Percentiles rank a stretch among this genome's conserved stretches.
These are phyloP conservation scores for Scotopteryx bipunctaria DNA, from an alignment of 2,888 invertebrate species.

Conservation along the genomic window DNA sequence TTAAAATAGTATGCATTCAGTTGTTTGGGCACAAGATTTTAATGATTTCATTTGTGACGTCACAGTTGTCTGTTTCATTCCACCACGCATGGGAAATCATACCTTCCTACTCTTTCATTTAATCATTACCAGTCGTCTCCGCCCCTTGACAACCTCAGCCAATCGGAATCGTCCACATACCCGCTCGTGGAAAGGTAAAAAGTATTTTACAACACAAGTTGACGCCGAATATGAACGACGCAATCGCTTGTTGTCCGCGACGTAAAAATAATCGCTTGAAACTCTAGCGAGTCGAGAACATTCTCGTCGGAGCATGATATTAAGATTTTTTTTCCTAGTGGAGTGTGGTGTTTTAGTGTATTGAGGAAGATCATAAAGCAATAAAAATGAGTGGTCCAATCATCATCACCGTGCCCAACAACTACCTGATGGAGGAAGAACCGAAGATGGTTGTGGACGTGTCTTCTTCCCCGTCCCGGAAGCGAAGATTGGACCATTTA, in stretches of 20 bases:
- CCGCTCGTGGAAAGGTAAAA: conserved; percentile 45
- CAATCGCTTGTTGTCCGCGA: conserved; percentile 57
- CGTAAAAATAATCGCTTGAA: conserved; percentile 58
- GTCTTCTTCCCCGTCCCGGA: conserved; percentile 73
- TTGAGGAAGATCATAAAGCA: conserved; percentile 40
- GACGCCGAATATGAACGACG: conserved; percentile 72
- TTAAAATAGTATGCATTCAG: background rate
- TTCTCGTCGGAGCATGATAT: conserved; percentile 57
- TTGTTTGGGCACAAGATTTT: background rate
- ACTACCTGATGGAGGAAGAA: conserved; percentile 71
- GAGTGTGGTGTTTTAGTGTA: conserved; percentile 52
- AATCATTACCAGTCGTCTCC: conserved; percentile 36
- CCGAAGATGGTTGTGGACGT: conserved; percentile 61
- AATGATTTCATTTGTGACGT: conserved; percentile 11
- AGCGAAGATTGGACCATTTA: conserved; percentile 91
- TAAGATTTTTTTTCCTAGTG: conserved; percentile 49
- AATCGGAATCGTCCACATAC: conserved; percentile 70
- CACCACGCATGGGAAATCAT: background rate
- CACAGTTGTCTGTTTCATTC: conserved; percentile 7
- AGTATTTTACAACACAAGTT: conserved; percentile 55
- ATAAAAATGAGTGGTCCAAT: conserved; percentile 77
- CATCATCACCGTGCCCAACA: conserved; percentile 78
- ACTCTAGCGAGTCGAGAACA: conserved; percentile 53
- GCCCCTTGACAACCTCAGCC: conserved; percentile 53
- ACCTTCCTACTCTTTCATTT: conserved; percentile 38